Base-by-base conservation (phyloP, 2,113 vertebrate genomes). In the Petrocephalus zakoni region DNA sequence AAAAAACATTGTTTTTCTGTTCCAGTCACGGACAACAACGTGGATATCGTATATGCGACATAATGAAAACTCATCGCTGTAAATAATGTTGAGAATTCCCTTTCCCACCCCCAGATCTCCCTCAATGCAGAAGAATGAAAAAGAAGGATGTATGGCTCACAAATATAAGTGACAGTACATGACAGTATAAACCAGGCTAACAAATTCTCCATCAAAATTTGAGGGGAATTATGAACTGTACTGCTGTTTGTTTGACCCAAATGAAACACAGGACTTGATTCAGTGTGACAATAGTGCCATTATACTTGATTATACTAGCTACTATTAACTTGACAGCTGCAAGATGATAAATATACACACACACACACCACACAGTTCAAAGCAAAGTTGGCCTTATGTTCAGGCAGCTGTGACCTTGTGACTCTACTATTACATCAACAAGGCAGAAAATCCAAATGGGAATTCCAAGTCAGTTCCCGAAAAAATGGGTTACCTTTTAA, bases 361-460 rank as follows among this genome's bases (percentile, higher is more conserved):
- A 53, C 7, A 53, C 52, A 53, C 52, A 53, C 52, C 52, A 53
- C 52, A 75, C 72, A 42, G 15, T 42, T 37, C 72, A 42, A 42
- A 34, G 13, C 72, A 42, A 19, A 37, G 34, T n/a, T 8, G 29
- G 68, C 68, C 29, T 34, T 37, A 75, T 0, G 17, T 37, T 42
- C 72, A 42, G 72, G 72, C 72, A 78, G 72, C 72, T 78, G 72
- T 78, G 13, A 78, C 34, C 72, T 42, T 78, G 72, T 75, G 72
- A 78, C 34, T 78, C 34, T 42, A 8, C 5, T 42, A 11, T 75
- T 42, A 37, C 15, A 78, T 42, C 15, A 78, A 42, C 53, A 37
- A n/a, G 1, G 58, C 13, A 61, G 19, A 58, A 19, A 75, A 29
- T 75, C 5, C 68, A 75, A 75, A 19, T 75, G 68, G 25, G 68